These are phyloP conservation scores for Hydrotaea cyrtoneurina DNA, from an alignment of 2,888 invertebrate genomes.

Conservation along the genomic window DNA sequence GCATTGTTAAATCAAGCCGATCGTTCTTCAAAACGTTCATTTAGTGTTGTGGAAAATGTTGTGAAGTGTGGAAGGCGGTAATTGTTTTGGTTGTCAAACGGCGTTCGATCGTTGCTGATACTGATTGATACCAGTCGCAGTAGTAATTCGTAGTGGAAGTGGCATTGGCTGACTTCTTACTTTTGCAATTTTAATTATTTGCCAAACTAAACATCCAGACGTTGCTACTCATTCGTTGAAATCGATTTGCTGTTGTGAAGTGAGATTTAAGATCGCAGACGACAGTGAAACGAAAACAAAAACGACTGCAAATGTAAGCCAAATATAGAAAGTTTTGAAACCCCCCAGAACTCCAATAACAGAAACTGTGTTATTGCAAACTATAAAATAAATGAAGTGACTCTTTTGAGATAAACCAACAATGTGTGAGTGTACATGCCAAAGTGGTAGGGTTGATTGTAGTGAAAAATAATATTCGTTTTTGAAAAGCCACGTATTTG, in stretches of 20 bases:
- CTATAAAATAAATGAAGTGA: background rate
- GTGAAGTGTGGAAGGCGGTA: slow-evolving; percentile 70
- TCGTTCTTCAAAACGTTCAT: slow-evolving; percentile 29
- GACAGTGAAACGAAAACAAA: slow-evolving; percentile 18
- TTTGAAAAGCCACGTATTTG: slow-evolving; percentile 62
- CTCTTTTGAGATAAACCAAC: slow-evolving; percentile 3
- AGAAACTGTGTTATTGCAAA: slow-evolving; percentile 18
- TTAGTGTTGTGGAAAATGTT: slow-evolving; percentile 74
- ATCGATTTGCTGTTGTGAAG: slow-evolving; percentile 65
- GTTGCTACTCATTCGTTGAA: slow-evolving; percentile 24
- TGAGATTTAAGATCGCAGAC: slow-evolving; percentile 45
- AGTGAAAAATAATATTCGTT: slow-evolving; percentile 45
- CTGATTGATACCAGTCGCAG: slow-evolving; percentile 42
- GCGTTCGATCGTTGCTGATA: slow-evolving; percentile 47
- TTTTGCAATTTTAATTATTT: slow-evolving; percentile 52
- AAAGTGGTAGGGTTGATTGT: slow-evolving; percentile 15
- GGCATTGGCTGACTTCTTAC: slow-evolving; percentile 22
- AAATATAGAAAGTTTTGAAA: slow-evolving; percentile 58
- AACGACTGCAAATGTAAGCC: slow-evolving; percentile 54
- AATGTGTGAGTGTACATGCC: background rate
- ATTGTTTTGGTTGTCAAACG: slow-evolving; percentile 7
- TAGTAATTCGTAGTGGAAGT: slow-evolving; percentile 21
- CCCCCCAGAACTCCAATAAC: background rate
- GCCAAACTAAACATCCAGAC: slow-evolving; percentile 44
- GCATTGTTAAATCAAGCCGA: slow-evolving; percentile 31